phyloP scores from a whole-genome alignment of 2,888 invertebrate genomes.

The Parnassius glacialis region DNA sequence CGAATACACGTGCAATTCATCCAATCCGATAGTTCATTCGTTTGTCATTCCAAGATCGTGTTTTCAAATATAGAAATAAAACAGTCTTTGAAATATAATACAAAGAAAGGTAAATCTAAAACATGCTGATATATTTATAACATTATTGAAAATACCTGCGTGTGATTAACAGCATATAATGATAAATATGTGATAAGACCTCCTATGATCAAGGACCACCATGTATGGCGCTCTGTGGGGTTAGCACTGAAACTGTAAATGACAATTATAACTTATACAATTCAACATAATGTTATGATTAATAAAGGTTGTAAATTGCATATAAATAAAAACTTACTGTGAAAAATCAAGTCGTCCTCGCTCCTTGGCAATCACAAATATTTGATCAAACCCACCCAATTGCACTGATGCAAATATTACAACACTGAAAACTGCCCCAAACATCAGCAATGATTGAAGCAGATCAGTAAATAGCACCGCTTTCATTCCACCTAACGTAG shows the following conservation, averaged over 20 bases:
- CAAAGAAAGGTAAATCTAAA: no score
- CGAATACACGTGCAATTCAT: no score
- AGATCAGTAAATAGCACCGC: conserved; percentile 94
- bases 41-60: no score
- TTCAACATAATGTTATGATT: conserved; percentile 3
- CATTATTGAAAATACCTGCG: conserved; percentile 70
- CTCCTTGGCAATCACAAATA: conserved; percentile 86
- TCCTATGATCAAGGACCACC: conserved; percentile 91
- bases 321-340: conserved; percentile 73
- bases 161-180: conserved; percentile 93
- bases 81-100: no score
- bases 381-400: conserved; percentile 84
- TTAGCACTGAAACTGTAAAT: conserved; percentile 85
- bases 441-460: conserved; percentile 92
- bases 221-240: conserved; percentile 90
- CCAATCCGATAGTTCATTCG: no score
- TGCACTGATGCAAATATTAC: conserved; percentile 86
- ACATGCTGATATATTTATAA: not conserved
- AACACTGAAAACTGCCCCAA: conserved; percentile 88
- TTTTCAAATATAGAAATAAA: no score
- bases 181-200: conserved; percentile 90
- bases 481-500: conserved; percentile 94
- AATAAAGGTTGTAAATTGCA: not conserved
- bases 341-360: conserved; percentile 86
- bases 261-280: not conserved